These are phyloP conservation scores for Vanacampus margaritifer DNA, from an alignment of 2,113 vertebrate species.

Conservation along the genomic window DNA sequence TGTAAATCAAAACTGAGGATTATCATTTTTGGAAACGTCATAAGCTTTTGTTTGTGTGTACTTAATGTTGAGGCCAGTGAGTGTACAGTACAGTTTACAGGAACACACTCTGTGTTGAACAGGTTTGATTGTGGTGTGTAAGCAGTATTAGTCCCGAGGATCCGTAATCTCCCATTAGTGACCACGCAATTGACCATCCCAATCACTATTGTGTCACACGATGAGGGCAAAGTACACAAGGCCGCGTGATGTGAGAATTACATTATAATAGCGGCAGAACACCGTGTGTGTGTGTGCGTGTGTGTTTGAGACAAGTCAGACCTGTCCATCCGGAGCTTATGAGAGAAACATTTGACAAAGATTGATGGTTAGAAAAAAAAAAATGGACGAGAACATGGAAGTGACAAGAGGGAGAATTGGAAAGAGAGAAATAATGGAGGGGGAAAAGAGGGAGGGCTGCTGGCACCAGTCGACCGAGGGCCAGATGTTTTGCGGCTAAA, in stretches of 20 bases:
- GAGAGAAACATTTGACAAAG: slow-evolving; percentile 53
- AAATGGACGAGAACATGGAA: slow-evolving; percentile 54
- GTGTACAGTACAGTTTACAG: not conserved
- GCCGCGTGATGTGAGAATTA: slow-evolving; percentile 34
- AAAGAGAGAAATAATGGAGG: slow-evolving; percentile 41
- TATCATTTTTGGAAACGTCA: not conserved
- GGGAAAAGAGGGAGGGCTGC: slow-evolving; percentile 42
- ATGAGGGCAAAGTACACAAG: slow-evolving; percentile 35
- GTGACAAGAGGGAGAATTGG: slow-evolving; percentile 53
- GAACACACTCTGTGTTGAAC: slow-evolving; percentile 19
- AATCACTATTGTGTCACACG: slow-evolving; percentile 48
- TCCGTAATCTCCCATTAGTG: slow-evolving; percentile 63
- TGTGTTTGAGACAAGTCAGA: slow-evolving; percentile 17
- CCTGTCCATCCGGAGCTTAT: slow-evolving; percentile 29
- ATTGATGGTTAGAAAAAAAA: slow-evolving; percentile 44
- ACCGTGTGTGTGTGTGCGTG: not conserved
- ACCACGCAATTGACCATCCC: slow-evolving; percentile 45
- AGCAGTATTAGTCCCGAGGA: slow-evolving; percentile 48
- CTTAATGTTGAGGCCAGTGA: too few relatives aligned
- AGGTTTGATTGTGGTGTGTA: slow-evolving; percentile 50
- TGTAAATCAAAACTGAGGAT: not conserved
- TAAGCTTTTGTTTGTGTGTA: not conserved
- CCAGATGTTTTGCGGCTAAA: slow-evolving; percentile 78
- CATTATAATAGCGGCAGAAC: slow-evolving; percentile 1
- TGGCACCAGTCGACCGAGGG: slow-evolving; percentile 63